These are phyloP conservation scores for Caenorhabditis drosophilae DNA, from an alignment of 2,888 invertebrate species.

Conservation along the genomic window DNA sequence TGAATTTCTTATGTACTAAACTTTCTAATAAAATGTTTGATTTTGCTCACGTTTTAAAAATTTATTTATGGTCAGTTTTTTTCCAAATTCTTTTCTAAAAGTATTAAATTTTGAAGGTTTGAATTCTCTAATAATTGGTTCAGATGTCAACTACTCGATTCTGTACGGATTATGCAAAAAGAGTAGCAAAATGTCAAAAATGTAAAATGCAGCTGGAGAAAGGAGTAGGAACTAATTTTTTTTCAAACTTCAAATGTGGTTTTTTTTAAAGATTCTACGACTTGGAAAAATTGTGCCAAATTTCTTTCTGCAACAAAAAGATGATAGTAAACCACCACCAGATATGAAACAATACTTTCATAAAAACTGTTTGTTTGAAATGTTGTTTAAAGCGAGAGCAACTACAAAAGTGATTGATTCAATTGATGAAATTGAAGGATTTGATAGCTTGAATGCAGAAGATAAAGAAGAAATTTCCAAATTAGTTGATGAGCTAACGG, in stretches of 20 bases:
- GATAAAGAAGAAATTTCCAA: conserved; percentile 38
- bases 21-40: not conserved
- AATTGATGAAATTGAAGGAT: conserved; percentile 77
- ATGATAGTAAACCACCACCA: conserved; percentile 71
- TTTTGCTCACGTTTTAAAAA: conserved; percentile 1
- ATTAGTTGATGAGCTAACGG: conserved; percentile 47
- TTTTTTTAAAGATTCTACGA: conserved; percentile 70
- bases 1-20: not conserved
- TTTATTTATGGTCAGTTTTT: not conserved
- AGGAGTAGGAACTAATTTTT: conserved; percentile 27
- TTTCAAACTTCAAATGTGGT: not conserved
- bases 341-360: conserved; percentile 77
- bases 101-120: no score
- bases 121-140: no score
- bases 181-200: conserved; percentile 84
- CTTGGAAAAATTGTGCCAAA: conserved; percentile 81
- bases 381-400: conserved; percentile 80
- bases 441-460: conserved; percentile 25
- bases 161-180: conserved; percentile 81
- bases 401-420: conserved; percentile 83
- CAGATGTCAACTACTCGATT: conserved; percentile 70
- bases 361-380: conserved; percentile 79
- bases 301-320: conserved; percentile 77
- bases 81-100: not conserved
- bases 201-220: conserved; percentile 76